Percentiles rank a stretch among this genome's conserved stretches.
phyloP scores from a whole-genome alignment of 2,113 vertebrate species.

The Hippocampus barbouri region DNA sequence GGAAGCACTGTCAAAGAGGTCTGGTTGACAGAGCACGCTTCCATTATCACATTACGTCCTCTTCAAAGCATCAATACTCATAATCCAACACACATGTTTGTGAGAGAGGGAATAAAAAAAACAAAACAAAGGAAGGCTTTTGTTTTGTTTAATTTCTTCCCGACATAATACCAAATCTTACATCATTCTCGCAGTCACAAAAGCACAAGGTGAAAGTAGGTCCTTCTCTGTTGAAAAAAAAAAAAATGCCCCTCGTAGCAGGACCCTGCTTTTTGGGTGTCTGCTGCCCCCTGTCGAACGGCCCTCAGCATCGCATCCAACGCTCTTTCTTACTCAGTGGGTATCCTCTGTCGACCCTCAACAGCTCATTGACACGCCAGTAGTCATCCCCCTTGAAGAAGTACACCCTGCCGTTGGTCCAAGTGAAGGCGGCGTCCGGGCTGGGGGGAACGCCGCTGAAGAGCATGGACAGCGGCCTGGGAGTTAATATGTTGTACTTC shows the following conservation, averaged over 20 bases:
- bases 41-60: constrained; percentile 24
- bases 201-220: constrained; percentile 15
- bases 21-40: constrained; percentile 14
- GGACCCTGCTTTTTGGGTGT: background rate
- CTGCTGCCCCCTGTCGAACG: constrained; percentile 48
- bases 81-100: constrained; percentile 39
- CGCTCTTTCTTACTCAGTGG: constrained; percentile 72
- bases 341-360: constrained; percentile 76
- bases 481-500: constrained; percentile 65
- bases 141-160: constrained; percentile 22
- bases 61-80: constrained; percentile 27
- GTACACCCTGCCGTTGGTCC: constrained; percentile 79
- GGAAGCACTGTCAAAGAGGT: background rate
- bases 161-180: constrained; percentile 33
- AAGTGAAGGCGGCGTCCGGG: constrained; percentile 77
- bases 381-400: constrained; percentile 83
- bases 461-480: constrained; percentile 76
- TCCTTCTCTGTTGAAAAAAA: background rate
- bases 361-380: constrained; percentile 76
- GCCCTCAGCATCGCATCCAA: constrained; percentile 79
- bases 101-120: constrained; percentile 30
- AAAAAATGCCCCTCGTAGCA: constrained; percentile 1
- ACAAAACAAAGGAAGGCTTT: constrained; percentile 19
- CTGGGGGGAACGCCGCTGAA: constrained; percentile 73
- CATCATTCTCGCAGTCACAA: constrained; percentile 19